Evolutionary conservation across 2,113 vertebrate genomes (phyloP), one percentile per base, ranked within the genome.

Genomic region (Nannospalax galili): DNA sequence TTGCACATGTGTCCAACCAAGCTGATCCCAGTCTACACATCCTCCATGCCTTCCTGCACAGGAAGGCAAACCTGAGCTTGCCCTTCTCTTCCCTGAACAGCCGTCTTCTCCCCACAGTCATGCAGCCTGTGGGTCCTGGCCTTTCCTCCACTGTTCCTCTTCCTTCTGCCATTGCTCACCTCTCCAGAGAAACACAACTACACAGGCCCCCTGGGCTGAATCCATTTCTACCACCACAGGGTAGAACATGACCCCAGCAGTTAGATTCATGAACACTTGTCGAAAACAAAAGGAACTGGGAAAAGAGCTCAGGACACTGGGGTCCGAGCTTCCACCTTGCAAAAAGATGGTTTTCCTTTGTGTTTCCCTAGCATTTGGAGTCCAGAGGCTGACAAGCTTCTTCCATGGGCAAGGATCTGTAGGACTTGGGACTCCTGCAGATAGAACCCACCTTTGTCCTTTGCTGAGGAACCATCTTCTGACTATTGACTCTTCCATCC

Each of bases 221-320:
- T 40, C 19, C 28, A 12, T 22, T 56, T 30, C 28, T 12, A 24
- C n/a, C 12, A 7, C 32, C 10, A 28, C 32, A 48, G 73, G 10
- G 16, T n/a, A 2, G 16, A 22, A 12, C 8, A 62, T 22, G 2
- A 11, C 60, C 6, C 12, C 3, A 30, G 52, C 69, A 35, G 24
- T 6, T 28, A 30, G 8, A 60, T 5, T 4, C 0, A 20, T 1
- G 5, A 32, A 26, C 4, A 16, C 28, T 42, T 11, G 12, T 42
- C 35, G 35, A 58, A 24, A 11, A 7, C 42, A 65, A 85, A 42
- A 70, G 7, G 56, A 26, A 11, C 67, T 6, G 0, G 32, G 0
- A 0, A n/a, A 35, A 6, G 0, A 26, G 15, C 1, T 22, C 9
- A 2, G 2, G 32, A 6, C 0, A n/a, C 26, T 22, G 35, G 0